A percentile compares a stretch with the other conserved stretches of the same genome.
Evolutionary conservation across 2,888 invertebrate species (phyloP).

Genomic region (Brenthis daphne): DNA sequence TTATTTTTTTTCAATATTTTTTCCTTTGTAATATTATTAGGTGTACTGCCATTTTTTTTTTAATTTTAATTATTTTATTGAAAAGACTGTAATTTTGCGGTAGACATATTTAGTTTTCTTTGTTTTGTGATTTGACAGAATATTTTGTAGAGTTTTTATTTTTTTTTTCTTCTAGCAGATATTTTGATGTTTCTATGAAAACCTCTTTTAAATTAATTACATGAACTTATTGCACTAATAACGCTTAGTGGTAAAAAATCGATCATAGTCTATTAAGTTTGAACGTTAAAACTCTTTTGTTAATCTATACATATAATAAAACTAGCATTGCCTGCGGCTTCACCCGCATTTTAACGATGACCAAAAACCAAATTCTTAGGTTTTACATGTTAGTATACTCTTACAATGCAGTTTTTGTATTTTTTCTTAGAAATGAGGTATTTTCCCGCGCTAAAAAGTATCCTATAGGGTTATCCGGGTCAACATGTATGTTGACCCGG

Average conservation of each 20-base stretch:
- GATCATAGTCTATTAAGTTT: no score
- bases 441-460: no score
- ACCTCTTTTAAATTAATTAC: neutral
- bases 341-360: no score
- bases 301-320: no score
- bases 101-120: conserved; percentile 2
- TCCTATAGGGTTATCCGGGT: no score
- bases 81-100: neutral
- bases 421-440: no score
- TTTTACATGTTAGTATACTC: no score
- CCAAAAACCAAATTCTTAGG: no score
- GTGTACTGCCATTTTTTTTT: conserved; percentile 2
- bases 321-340: no score
- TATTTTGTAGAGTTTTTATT: conserved; percentile 5
- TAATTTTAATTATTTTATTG: neutral
- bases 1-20: neutral
- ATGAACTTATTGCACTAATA: neutral
- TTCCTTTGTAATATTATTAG: neutral
- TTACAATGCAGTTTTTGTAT: no score
- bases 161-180: neutral
- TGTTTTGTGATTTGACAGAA: conserved; percentile 18
- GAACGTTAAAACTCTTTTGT: no score
- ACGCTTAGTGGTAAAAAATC: neutral
- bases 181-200: neutral
- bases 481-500: no score